These are phyloP conservation scores for Pollicipes pollicipes DNA, from an alignment of 1,140 invertebrate genomes.

Conservation along the genomic window DNA sequence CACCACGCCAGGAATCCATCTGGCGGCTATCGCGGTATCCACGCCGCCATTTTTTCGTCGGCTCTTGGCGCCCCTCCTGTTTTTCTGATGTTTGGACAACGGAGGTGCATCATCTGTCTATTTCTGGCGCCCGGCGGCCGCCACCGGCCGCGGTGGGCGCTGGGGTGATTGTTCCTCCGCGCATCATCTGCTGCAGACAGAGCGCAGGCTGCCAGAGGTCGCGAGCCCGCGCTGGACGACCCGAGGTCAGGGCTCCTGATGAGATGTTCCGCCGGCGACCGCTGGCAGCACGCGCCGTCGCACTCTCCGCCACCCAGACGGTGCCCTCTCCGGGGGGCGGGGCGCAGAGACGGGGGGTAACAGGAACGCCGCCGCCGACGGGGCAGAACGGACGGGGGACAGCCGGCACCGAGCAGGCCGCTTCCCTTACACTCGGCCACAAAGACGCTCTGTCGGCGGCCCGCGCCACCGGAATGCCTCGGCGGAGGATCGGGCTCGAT, in stretches of 20 bases:
- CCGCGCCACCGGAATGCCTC: too few species aligned
- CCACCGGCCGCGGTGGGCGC: background rate
- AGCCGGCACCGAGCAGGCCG: background rate
- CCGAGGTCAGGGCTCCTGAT: too few species aligned
- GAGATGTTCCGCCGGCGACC: background rate
- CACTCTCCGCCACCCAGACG: too few species aligned
- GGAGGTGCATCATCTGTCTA: background rate
- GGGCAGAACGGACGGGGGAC: background rate
- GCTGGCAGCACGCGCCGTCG: too few species aligned
- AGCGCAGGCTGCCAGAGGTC: too few species aligned
- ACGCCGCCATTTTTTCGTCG: background rate
- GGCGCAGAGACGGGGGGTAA: background rate
- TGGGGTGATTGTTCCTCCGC: background rate
- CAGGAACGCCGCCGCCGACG: background rate
- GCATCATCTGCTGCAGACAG: background rate
- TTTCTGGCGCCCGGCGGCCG: background rate
- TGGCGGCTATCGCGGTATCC: background rate
- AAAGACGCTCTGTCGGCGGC: background rate
- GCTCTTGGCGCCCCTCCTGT: background rate
- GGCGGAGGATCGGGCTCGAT: too few species aligned
- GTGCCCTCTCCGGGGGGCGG: too few species aligned
- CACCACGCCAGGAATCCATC: background rate
- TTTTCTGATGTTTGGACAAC: constrained; percentile 2
- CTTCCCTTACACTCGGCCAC: background rate
- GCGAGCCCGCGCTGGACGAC: background rate